Base-by-base conservation (phyloP, 2,888 invertebrate species). In the Drosophila merina region DNA sequence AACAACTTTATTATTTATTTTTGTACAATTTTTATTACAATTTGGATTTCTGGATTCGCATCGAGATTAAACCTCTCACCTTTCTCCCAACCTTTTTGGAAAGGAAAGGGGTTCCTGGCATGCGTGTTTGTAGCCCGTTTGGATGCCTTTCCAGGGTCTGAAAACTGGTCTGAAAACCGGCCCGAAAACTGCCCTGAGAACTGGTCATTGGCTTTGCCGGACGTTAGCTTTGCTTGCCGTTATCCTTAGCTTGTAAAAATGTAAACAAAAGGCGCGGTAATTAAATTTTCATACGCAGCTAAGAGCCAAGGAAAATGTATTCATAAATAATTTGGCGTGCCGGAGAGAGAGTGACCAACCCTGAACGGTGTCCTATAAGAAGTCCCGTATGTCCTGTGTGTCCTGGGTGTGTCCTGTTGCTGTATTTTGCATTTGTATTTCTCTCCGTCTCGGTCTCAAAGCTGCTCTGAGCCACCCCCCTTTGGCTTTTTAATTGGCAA, bases 211-310 rank as follows among this genome's bases (percentile, higher is more conserved):
- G 63, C 66, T 31, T 55, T 54, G 69, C 48, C 9, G 38, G 38
- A 49, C 72, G 62, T n/a, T n/a, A n/a, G n/a, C n/a, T n/a, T n/a
- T n/a, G n/a, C 59, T 74, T 74, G 57, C 44, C 40, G 52, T 44
- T 20, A 20, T 20, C 20, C 20, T 20, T 59, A 26, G 74, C 76
- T 77, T 76, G 76, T 83, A 75, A 70, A 86, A 86, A 83, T 69
- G 86, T 86, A 83, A 86, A 87, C 83, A 87, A 88, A 71, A 75
- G 55, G 72, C 63, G 84, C 64, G 73, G 73, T 86, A 88, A 83
- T 83, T 83, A 88, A 83, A 88, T 83, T 86, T 86, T 77, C 67
- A 83, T 83, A 71, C 55, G 55, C 60, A 25, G 44, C 51, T 62
- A 64, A 69, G 87, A 25, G 44, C 51, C 64, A 64, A 69, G 87